phyloP scores from a whole-genome alignment of 2,797 vertebrate genomes.

The Potorous gilbertii region DNA sequence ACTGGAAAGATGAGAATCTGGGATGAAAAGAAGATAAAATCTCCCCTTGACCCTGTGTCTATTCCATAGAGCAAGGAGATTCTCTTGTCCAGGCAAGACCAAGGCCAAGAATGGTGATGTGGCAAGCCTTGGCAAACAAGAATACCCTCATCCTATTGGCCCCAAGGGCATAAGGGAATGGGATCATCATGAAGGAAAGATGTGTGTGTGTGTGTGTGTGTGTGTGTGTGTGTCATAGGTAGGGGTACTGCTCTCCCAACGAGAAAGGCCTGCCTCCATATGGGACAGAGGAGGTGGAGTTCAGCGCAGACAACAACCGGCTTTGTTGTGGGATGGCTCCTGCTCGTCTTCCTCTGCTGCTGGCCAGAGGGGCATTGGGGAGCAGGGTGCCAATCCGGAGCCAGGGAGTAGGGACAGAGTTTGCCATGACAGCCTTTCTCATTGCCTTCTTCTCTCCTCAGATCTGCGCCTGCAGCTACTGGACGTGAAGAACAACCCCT shows the following conservation, averaged over 20 bases:
- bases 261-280: no score
- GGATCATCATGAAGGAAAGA: neutral
- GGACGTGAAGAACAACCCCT: slow-evolving; percentile 97
- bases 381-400: neutral
- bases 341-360: neutral
- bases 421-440: neutral
- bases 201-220: no score
- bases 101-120: neutral
- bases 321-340: neutral
- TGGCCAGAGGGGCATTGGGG: neutral
- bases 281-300: neutral
- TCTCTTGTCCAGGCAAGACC: neutral
- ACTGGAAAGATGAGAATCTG: neutral
- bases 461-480: slow-evolving; percentile 96
- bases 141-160: neutral
- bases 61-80: no score
- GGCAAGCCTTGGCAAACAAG: neutral
- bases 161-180: no score
- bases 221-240: no score
- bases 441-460: slow-evolving; percentile 66
- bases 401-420: neutral
- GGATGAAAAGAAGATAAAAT: neutral
- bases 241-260: neutral
- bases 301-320: neutral
- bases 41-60: neutral